Evolutionary conservation across 2,888 invertebrate genomes (phyloP).

Genomic region (Drosophila anomalata): DNA sequence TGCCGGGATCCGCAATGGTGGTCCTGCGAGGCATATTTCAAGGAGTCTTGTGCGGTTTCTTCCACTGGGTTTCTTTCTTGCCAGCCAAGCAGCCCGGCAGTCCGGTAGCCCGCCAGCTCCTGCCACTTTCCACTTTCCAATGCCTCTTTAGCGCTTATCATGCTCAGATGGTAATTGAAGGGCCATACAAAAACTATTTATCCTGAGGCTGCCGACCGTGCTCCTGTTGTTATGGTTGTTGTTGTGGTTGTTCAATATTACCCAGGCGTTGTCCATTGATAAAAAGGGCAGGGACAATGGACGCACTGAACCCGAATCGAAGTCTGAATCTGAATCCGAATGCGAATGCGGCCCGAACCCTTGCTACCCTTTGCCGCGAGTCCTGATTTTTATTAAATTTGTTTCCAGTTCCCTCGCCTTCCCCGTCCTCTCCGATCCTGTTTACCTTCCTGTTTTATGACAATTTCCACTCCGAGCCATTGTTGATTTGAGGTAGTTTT

Average conservation of each 20-base stretch:
- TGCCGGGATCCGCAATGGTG: conserved; percentile 48
- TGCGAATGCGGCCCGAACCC: conserved; percentile 20
- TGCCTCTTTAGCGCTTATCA: conserved; percentile 79
- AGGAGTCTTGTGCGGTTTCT: conserved; percentile 62
- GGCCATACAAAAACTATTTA: conserved; percentile 78
- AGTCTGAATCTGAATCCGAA: conserved; percentile 28
- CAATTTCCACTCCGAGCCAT: conserved; percentile 68
- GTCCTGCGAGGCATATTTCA: conserved; percentile 47
- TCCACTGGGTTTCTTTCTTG: conserved; percentile 55
- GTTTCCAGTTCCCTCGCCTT: conserved; percentile 68
- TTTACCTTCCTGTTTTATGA: conserved; percentile 52
- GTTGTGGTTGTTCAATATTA: conserved; percentile 73
- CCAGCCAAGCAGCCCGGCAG: conserved; percentile 36
- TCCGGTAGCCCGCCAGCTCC: conserved; percentile 21
- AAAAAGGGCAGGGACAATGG: conserved; percentile 27
- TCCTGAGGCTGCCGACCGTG: conserved; percentile 75
- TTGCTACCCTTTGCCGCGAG: conserved; percentile 58
- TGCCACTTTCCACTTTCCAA: conserved; percentile 57
- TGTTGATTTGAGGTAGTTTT: conserved; percentile 57
- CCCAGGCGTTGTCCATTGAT: conserved; percentile 53
- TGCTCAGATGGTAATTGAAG: conserved; percentile 82
- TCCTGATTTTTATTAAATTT: conserved; percentile 71
- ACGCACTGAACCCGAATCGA: conserved; percentile 50
- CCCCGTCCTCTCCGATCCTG: conserved; percentile 23
- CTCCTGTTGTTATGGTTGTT: conserved; percentile 42